phyloP scores from a whole-genome alignment of 2,888 invertebrate species.

The Gastracanthus pulcherrimus region DNA sequence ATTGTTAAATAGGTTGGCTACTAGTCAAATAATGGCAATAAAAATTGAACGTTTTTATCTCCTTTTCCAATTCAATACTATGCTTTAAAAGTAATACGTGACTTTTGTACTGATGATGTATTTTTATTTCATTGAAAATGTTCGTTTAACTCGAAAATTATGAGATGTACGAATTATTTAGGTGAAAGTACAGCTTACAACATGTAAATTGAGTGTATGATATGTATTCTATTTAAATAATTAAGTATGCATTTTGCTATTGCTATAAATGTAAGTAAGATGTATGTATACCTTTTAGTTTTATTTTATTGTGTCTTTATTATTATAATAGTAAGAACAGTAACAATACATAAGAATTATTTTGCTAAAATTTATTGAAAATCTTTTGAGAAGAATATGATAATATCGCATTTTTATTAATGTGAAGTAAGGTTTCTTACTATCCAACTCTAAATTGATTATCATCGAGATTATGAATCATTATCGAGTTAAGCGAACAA shows the following conservation, averaged over 20 bases:
- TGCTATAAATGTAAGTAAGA: conserved; percentile 40
- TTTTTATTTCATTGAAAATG: conserved; percentile 12
- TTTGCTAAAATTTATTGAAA: conserved; percentile 35
- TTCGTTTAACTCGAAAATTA: conserved; percentile 50
- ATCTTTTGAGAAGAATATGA: neutral
- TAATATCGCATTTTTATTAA: conserved; percentile 8
- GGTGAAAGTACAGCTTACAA: conserved; percentile 18
- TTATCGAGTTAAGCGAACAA: conserved; percentile 53
- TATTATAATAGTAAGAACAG: conserved; percentile 14
- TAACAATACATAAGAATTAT: conserved; percentile 21
- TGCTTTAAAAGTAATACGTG: neutral
- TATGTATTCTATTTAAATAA: conserved; percentile 44
- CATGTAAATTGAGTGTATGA: conserved; percentile 28
- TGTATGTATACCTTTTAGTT: conserved; percentile 40
- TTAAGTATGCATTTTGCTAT: conserved; percentile 47
- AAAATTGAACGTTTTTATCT: conserved; percentile 43
- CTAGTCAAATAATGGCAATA: conserved; percentile 40
- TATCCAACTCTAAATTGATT: neutral
- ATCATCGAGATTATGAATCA: conserved; percentile 19
- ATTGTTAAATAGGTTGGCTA: conserved; percentile 21
- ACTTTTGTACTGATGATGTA: neutral
- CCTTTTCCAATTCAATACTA: neutral
- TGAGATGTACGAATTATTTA: conserved; percentile 9
- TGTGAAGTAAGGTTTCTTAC: neutral
- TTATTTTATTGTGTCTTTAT: conserved; percentile 28